phyloP scores from a whole-genome alignment of 2,113 vertebrate species.

The Daphoenositta chrysoptera region DNA sequence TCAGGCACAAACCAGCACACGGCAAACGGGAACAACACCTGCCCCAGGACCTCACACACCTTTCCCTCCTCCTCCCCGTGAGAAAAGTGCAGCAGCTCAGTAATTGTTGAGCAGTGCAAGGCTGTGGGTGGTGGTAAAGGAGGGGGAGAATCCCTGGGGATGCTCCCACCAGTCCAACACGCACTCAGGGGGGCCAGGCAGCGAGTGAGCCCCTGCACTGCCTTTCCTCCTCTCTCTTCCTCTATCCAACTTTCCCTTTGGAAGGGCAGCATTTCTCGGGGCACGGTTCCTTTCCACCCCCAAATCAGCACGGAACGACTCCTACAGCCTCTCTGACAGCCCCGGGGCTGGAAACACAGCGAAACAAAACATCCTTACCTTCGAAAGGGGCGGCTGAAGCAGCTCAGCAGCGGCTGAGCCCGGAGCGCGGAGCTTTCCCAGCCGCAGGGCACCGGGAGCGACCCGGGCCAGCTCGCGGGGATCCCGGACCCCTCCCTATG shows the following conservation, averaged over 20 bases:
- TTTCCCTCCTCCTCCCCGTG: background rate
- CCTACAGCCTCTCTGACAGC: background rate
- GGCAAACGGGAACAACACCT: background rate
- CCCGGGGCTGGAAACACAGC: background rate
- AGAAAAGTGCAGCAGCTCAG: background rate
- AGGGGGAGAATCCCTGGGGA: background rate
- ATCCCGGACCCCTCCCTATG: background rate
- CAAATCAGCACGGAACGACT: background rate
- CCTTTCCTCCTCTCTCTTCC: background rate
- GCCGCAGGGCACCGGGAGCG: background rate
- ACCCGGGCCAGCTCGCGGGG: accelerated
- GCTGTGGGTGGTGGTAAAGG: background rate
- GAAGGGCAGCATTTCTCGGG: background rate
- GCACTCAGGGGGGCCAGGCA: accelerated
- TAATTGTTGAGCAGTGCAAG: background rate
- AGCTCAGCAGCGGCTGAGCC: accelerated
- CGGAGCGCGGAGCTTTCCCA: background rate
- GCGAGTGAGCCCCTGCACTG: background rate
- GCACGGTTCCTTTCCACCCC: background rate
- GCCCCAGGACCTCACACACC: background rate
- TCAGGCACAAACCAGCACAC: accelerated
- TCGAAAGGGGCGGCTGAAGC: accelerated
- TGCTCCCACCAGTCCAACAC: background rate
- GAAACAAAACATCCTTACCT: accelerated
- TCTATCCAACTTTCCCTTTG: background rate